These are phyloP conservation scores for Fringilla coelebs DNA, from an alignment of 2,797 vertebrate genomes.

Conservation along the genomic window DNA sequence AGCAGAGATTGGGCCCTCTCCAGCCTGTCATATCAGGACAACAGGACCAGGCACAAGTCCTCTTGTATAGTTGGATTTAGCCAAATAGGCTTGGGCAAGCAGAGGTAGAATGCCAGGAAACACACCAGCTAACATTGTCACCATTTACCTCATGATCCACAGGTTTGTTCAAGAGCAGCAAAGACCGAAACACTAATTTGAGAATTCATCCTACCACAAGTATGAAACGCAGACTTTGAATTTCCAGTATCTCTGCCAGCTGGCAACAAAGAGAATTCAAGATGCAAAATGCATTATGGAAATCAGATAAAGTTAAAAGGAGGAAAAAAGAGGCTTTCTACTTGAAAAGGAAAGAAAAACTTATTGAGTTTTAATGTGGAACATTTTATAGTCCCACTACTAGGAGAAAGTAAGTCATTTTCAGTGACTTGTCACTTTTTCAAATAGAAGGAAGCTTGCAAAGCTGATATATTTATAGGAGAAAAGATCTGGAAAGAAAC, in stretches of 20 bases:
- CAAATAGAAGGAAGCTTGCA: not conserved
- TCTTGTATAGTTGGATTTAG: not conserved
- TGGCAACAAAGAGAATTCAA: not conserved
- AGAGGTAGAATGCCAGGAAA: not conserved
- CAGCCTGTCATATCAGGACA: not conserved
- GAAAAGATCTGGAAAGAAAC: not conserved
- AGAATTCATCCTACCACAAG: not conserved
- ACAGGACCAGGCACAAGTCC: not conserved
- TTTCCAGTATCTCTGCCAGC: not conserved
- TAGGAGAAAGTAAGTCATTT: not conserved
- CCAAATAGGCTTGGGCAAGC: not conserved
- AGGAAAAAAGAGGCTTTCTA: rapidly evolving
- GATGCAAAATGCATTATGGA: not conserved
- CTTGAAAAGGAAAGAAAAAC: not conserved
- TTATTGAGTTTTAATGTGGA: not conserved
- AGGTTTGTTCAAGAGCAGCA: not conserved
- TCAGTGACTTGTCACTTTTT: not conserved
- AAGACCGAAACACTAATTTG: not conserved
- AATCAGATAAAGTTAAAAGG: not conserved
- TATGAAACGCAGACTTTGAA: not conserved
- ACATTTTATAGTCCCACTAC: not conserved
- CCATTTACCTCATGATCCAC: not conserved
- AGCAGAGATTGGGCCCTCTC: not conserved
- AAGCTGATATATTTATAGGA: not conserved
- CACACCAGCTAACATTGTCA: not conserved